Conservation (phyloP, 2,888 invertebrate genomes). For the Pasiphila rectangulata region DNA sequence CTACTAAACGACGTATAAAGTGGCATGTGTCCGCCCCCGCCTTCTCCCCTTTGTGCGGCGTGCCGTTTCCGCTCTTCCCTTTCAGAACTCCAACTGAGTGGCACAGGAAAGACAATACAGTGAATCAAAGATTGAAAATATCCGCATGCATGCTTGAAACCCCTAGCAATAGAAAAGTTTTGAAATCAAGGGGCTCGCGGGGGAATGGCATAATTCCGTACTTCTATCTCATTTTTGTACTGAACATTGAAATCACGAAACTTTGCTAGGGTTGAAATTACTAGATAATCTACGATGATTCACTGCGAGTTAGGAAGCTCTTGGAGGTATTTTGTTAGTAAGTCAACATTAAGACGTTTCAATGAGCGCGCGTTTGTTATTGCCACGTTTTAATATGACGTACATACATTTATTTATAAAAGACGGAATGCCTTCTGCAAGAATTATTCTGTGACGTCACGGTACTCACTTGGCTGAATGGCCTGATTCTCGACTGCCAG, state of each 20-base stretch:
- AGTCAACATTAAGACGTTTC: conserved; percentile 5
- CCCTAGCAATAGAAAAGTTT: background rate
- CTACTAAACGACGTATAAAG: conserved; percentile 42
- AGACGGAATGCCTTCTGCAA: conserved; percentile 8
- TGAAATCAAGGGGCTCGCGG: background rate
- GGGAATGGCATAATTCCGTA: too few species aligned
- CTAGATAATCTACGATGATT: too few species aligned
- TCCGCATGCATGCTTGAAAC: background rate
- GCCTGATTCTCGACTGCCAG: conserved; percentile 38
- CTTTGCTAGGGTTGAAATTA: too few species aligned
- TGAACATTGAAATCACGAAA: too few species aligned
- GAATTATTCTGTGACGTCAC: conserved; percentile 15
- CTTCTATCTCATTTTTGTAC: background rate
- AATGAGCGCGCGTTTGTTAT: background rate
- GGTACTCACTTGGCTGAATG: conserved; percentile 29
- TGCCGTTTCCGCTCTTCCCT: conserved; percentile 47
- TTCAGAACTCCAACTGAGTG: conserved; percentile 37
- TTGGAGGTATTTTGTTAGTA: too few species aligned
- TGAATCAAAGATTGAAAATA: background rate
- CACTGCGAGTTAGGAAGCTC: too few species aligned
- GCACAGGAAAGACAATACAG: conserved; percentile 19
- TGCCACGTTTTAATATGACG: conserved; percentile 11
- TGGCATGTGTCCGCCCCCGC: conserved; percentile 44
- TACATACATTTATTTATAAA: conserved; percentile 7
- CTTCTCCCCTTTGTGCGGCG: conserved; percentile 46